Base-by-base conservation (phyloP, 2,797 vertebrate genomes). In the Menidia menidia region DNA sequence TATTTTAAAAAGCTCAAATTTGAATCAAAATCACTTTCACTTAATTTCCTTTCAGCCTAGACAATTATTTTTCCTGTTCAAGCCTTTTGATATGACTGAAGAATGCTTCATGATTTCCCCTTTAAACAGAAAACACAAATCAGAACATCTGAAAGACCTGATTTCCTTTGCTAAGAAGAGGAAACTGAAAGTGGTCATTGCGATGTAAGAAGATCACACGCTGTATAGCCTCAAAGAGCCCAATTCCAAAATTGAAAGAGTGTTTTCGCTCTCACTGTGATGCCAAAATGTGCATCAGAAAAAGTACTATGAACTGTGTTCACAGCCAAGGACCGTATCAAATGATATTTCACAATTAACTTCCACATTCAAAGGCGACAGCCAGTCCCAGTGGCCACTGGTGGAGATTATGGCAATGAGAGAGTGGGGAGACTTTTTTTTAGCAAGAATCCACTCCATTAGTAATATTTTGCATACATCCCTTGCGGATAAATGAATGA, bases 151-250 rank as follows among this genome's bases (percentile, higher is more conserved):
- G 47, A 77, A 48, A 83, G 76, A 74, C 18, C 52, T 76, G 67
- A 89, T 88, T 89, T 87, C 64, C 84, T 87, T 79, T 78, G 84
- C 71, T 82, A 64, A 19, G 73, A 54, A 64, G 41, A 60, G 72
- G 52, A 86, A 88, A 86, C 72, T 75, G 73, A 83, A 88, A 89
- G 89, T 76, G 75, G 74, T 66, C 73, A 25, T 70, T 44, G 41
- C 73, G 47, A 25, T 80, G 73, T 64, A 71, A 76, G 67, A 42
- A 80, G 68, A 86, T 87, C 81, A 83, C 72, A 83, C 63, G 62
- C 50, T 64, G 62, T 18, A 33, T 60, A 47, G 56, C 67, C 79
- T 89, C 78, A 75, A 74, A 85, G 60, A 65, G 66, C 4, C 61
- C 1, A 31, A 77, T 74, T 77, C 62, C 64, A 75, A 71, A 39